Conservation (phyloP, 2,113 vertebrate species). For the Microtus ochrogaster region DNA sequence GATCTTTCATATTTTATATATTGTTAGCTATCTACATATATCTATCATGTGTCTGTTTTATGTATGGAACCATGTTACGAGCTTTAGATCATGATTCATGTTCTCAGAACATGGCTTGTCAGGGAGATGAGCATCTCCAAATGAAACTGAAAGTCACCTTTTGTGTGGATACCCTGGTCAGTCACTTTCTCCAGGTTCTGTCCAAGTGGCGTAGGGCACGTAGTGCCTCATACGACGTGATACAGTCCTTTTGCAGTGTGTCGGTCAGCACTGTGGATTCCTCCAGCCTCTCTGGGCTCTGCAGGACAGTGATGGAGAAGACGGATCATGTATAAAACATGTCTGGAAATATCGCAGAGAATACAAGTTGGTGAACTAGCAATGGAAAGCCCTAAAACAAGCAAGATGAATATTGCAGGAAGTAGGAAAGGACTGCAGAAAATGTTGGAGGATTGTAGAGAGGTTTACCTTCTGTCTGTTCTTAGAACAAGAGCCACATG, state of each 20-base stretch:
- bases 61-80: neutral
- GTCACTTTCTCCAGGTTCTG: neutral
- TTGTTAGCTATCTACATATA: neutral
- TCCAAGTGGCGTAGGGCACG: neutral
- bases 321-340: neutral
- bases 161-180: neutral
- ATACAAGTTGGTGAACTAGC: conserved; percentile 8
- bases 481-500: neutral
- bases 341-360: neutral
- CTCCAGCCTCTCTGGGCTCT: neutral
- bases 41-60: neutral
- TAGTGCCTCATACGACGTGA: neutral
- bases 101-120: neutral
- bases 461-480: neutral
- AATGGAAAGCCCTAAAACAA: neutral
- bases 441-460: conserved; percentile 3
- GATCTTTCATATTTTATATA: neutral
- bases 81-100: neutral
- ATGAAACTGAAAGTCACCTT: neutral
- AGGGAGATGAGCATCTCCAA: neutral
- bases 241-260: neutral
- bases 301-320: neutral
- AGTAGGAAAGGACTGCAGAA: neutral
- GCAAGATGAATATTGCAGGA: neutral
- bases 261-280: neutral